Conservation (phyloP, 2,888 invertebrate species). For the Cerceris rybyensis region DNA sequence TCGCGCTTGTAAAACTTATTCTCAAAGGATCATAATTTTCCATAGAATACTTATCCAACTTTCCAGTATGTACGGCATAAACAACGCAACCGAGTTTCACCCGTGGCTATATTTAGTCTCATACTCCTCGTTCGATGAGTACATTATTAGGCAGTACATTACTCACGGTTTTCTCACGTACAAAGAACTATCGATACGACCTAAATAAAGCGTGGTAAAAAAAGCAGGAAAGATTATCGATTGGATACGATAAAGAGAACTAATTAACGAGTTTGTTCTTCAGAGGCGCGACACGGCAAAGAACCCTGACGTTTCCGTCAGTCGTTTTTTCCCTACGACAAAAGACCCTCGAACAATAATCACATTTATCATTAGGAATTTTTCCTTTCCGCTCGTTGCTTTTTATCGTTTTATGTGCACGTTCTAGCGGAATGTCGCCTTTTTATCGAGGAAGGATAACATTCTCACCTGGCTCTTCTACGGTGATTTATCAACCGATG, state of each 20-base stretch:
- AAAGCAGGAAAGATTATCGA: slow-evolving; percentile 32
- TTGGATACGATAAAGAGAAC: slow-evolving; percentile 5
- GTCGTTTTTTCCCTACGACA: neutral
- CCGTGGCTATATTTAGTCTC: slow-evolving; percentile 20
- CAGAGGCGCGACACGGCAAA: too few species aligned
- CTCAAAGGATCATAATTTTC: neutral
- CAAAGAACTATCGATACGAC: slow-evolving; percentile 21
- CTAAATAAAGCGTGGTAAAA: slow-evolving; percentile 29
- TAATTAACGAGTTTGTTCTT: slow-evolving; percentile 16
- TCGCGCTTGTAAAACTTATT: too few species aligned
- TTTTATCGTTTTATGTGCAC: too few species aligned
- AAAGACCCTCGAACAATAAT: too few species aligned
- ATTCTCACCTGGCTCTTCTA: neutral
- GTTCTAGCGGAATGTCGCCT: neutral
- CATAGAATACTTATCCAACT: neutral
- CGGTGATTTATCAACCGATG: slow-evolving; percentile 52
- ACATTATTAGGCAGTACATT: slow-evolving; percentile 8
- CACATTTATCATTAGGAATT: too few species aligned
- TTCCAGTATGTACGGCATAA: neutral
- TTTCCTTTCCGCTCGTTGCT: too few species aligned
- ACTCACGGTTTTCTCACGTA: neutral
- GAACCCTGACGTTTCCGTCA: neutral
- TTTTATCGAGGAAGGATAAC: neutral
- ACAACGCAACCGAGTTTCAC: neutral
- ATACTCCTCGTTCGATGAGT: slow-evolving; percentile 8